Evolutionary conservation across 1,140 invertebrate species (phyloP).

Genomic region (Lepidostoma basale): DNA sequence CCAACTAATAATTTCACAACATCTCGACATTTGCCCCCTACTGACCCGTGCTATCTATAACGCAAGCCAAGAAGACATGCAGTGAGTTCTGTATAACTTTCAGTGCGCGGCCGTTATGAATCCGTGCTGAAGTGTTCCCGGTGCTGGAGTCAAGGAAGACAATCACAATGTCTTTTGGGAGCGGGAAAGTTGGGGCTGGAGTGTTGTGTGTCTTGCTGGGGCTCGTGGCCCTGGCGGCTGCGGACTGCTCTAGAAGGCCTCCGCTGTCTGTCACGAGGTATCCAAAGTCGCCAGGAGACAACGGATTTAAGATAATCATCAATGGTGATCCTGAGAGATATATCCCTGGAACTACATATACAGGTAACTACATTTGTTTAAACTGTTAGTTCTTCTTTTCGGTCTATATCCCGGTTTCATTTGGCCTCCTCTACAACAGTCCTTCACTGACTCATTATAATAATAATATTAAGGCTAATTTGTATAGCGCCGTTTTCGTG

Average conservation of each 20-base stretch:
- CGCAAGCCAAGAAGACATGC: not conserved
- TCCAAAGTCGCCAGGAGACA: constrained; percentile 72
- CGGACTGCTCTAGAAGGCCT: constrained; percentile 49
- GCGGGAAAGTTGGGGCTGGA: not conserved
- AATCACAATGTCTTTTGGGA: not conserved
- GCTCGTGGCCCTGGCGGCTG: constrained; percentile 43
- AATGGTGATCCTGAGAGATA: constrained; percentile 79
- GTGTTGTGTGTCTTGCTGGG: constrained; percentile 14
- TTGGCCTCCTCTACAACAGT: too few species aligned
- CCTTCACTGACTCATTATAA: too few species aligned
- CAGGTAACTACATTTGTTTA: constrained; percentile 62
- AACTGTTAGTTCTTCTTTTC: too few species aligned
- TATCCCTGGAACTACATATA: constrained; percentile 77
- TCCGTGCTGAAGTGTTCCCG: not conserved
- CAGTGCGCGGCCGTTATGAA: not conserved
- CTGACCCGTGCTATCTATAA: not conserved
- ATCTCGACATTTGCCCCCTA: constrained; percentile 12
- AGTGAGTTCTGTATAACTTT: not conserved
- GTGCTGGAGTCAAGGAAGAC: not conserved
- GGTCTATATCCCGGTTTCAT: too few species aligned
- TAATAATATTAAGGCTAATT: too few species aligned
- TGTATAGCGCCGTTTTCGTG: too few species aligned
- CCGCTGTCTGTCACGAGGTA: constrained; percentile 50
- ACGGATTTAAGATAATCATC: constrained; percentile 78
- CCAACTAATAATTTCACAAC: not conserved